These are phyloP conservation scores for Cyprinus carpio DNA, from an alignment of 2,113 vertebrate species.

Conservation along the genomic window DNA sequence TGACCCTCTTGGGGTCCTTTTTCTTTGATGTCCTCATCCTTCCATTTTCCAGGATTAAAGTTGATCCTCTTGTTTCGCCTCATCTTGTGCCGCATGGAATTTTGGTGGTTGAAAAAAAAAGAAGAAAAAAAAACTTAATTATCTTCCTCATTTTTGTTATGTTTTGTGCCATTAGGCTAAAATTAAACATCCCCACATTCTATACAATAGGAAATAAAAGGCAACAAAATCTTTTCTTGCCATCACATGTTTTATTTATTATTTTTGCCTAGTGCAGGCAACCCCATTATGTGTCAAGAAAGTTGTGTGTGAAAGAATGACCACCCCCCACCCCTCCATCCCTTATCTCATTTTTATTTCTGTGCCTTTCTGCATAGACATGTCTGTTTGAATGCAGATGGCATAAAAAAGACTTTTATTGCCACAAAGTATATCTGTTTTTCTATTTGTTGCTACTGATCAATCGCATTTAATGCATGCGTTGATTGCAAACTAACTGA, in stretches of 20 bases:
- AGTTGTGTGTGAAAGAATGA: constrained; percentile 97
- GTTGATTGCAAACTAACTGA: constrained; percentile 73
- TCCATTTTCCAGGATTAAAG: constrained; percentile 80
- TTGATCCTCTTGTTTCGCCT: constrained; percentile 86
- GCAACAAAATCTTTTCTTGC: constrained; percentile 99
- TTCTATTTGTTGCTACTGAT: constrained; percentile 82
- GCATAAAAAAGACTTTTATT: constrained; percentile 99
- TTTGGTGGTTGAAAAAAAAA: constrained; percentile 87
- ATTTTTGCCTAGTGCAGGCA: constrained; percentile 71
- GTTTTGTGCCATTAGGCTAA: constrained; percentile 74
- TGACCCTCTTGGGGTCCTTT: constrained; percentile 50
- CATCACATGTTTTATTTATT: constrained; percentile 79
- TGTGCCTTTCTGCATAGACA: constrained; percentile 78
- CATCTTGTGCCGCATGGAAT: constrained; percentile 99
- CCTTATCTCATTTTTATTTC: constrained; percentile 63
- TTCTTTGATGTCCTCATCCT: constrained; percentile 75
- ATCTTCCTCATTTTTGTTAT: constrained; percentile 65
- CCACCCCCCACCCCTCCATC: constrained; percentile 48
- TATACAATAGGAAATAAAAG: constrained; percentile 82
- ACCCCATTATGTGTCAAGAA: constrained; percentile 84
- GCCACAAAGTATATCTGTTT: constrained; percentile 89
- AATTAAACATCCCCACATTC: constrained; percentile 71
- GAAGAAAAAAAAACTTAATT: constrained; percentile 56
- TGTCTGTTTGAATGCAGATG: constrained; percentile 86
- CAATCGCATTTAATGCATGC: constrained; percentile 89